Conservation (phyloP, 2,113 vertebrate species). For the Pimephales promelas region DNA sequence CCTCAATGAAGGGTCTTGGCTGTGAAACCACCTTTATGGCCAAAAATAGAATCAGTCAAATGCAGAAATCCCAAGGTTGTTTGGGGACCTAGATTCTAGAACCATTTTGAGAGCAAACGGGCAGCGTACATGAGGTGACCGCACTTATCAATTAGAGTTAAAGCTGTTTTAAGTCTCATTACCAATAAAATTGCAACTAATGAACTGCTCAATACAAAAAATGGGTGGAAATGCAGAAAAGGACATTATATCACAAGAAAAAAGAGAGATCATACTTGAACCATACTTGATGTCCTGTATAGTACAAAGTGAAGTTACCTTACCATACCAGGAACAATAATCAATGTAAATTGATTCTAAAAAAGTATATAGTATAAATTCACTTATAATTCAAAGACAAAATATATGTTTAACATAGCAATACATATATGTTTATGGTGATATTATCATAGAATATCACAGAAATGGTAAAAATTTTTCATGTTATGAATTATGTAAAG, state of each 20-base stretch:
- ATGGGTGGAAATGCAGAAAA: neutral
- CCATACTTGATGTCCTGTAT: neutral
- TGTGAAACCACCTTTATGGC: conserved; percentile 17
- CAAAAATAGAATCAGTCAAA: conserved; percentile 29
- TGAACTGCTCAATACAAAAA: neutral
- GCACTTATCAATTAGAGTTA: neutral
- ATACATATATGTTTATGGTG: neutral
- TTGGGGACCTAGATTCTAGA: conserved; percentile 21
- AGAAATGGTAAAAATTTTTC: neutral
- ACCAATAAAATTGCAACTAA: neutral
- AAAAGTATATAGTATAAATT: neutral
- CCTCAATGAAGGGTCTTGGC: conserved; percentile 17
- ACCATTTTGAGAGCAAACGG: neutral
- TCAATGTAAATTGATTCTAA: neutral
- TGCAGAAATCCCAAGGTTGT: conserved; percentile 15
- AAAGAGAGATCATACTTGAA: neutral
- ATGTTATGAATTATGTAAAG: neutral
- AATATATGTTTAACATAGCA: neutral
- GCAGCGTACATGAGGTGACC: neutral
- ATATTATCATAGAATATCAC: neutral
- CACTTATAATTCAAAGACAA: too few species aligned
- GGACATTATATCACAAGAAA: too few species aligned
- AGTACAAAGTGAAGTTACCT: neutral
- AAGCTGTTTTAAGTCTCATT: neutral
- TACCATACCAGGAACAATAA: neutral